Evolutionary conservation across 2,797 vertebrate genomes (phyloP), one percentile per base, ranked within the genome.

Genomic region (Acipenser ruthenus): DNA sequence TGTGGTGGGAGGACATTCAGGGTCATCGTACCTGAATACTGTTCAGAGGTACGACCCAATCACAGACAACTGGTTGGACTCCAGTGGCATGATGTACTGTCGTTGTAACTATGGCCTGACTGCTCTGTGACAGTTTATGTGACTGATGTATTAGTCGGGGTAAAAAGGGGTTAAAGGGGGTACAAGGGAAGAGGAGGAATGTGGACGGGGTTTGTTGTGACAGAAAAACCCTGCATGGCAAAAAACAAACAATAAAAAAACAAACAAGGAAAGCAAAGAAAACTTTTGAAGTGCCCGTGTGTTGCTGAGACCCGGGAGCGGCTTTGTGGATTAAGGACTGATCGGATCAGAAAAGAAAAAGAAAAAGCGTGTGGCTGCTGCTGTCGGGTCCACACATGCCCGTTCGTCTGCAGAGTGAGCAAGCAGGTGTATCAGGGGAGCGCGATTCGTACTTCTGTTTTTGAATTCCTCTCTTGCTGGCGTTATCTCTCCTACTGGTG

Each of bases 91-190:
- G 97, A 90, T 93, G 87, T 94, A 94, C 79, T 97, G 95, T 71
- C 95, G 97, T 8, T 99, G 97, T 89, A 99, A 99, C 80, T 99
- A 99, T 80, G 96, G 97, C 70, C 85, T 99, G 65, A 93, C 95
- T 11, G 95, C 97, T 1, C 95, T 99, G 85, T 99, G 94, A 99
- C 83, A 82, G 62, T 75, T 75, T 74, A 71, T 76, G 65, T 77
- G 60, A 68, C 73, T 77, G 70, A 67, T 69, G 77, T 37, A 4
- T 37, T 37, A 37, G 23, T 37, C 23, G 2, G 23, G 23, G 23
- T 37, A 3, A 37, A 37, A 37, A 18, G 15, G 74, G 73, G 72
- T 58, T 52, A 18, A 18, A 18, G 15, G 15, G 15, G 15, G 15
- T 48, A 23, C 15, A 15, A 18, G 60, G 60, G 60, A n/a, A 15